These are phyloP conservation scores for Sinohyriopsis cumingii DNA, from an alignment of 2,888 invertebrate species.

Conservation along the genomic window DNA sequence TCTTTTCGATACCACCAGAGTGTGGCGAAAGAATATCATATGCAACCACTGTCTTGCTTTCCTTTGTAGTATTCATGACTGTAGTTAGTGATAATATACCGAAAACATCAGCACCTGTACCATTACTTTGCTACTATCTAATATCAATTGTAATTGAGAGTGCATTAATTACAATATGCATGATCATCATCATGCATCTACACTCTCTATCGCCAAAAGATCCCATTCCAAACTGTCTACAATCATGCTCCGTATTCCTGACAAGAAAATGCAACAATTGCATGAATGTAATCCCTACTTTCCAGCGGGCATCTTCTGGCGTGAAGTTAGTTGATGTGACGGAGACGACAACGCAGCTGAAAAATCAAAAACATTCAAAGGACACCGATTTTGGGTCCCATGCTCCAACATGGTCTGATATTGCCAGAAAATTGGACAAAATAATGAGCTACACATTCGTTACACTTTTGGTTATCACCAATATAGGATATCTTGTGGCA, in stretches of 20 bases:
- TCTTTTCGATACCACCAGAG: conserved; percentile 13
- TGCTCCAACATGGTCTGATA: too few relatives aligned
- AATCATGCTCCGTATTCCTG: neutral
- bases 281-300: too few relatives aligned
- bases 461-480: too few relatives aligned
- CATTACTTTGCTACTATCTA: conserved; percentile 14
- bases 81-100: conserved; percentile 17
- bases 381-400: too few relatives aligned
- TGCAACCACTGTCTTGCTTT: conserved; percentile 17
- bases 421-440: too few relatives aligned
- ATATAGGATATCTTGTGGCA: too few relatives aligned
- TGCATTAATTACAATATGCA: conserved; percentile 9
- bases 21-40: conserved; percentile 18
- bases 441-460: too few relatives aligned
- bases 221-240: conserved; percentile 6
- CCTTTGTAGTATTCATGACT: conserved; percentile 21
- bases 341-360: too few relatives aligned
- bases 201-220: conserved; percentile 4
- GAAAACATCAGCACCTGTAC: conserved; percentile 18
- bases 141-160: conserved; percentile 13
- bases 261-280: too few relatives aligned
- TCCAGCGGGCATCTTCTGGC: too few relatives aligned
- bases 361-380: too few relatives aligned
- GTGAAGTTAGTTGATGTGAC: too few relatives aligned
- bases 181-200: conserved; percentile 9